phyloP scores from a whole-genome alignment of 92 coral and sea anemone genomes.

The Montipora capitata region DNA sequence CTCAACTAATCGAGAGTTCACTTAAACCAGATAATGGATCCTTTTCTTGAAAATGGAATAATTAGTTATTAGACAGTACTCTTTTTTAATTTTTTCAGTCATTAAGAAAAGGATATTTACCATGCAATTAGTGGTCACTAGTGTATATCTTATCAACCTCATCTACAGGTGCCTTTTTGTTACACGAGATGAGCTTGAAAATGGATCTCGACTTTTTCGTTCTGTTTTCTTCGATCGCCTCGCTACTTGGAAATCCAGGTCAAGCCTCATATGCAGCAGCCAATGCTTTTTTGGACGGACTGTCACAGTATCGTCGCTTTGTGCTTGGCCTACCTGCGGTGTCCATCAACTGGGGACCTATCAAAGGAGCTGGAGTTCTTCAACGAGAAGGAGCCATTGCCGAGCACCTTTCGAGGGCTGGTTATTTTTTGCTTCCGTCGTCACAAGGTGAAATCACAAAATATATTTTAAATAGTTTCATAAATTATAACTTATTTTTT shows the following conservation, averaged over 20 bases:
- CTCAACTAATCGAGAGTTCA: no score
- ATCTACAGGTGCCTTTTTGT: slow-evolving; percentile 52
- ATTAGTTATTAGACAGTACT: no score
- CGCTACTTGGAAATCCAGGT: slow-evolving; percentile 76
- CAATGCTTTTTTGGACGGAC: slow-evolving; percentile 74
- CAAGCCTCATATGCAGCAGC: slow-evolving; percentile 83
- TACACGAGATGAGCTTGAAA: slow-evolving; percentile 74
- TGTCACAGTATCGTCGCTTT: slow-evolving; percentile 72
- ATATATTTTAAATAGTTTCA: no score
- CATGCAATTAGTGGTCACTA: not conserved
- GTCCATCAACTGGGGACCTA: slow-evolving; percentile 83
- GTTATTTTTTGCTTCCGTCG: slow-evolving; percentile 59
- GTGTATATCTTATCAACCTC: not conserved
- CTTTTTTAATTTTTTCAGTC: not conserved
- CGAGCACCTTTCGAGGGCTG: slow-evolving; percentile 57
- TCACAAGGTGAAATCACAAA: slow-evolving; percentile 57
- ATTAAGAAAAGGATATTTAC: not conserved
- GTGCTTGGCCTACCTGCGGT: slow-evolving; percentile 73
- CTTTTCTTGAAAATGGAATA: no score
- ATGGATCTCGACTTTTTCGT: slow-evolving; percentile 84
- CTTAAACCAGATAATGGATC: no score
- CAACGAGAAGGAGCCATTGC: slow-evolving; percentile 60
- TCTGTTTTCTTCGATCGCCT: slow-evolving; percentile 80
- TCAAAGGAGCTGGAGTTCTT: slow-evolving; percentile 74
- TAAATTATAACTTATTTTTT: no score